Conservation (phyloP, 2,797 vertebrate species). For the Gymnocypris eckloni region DNA sequence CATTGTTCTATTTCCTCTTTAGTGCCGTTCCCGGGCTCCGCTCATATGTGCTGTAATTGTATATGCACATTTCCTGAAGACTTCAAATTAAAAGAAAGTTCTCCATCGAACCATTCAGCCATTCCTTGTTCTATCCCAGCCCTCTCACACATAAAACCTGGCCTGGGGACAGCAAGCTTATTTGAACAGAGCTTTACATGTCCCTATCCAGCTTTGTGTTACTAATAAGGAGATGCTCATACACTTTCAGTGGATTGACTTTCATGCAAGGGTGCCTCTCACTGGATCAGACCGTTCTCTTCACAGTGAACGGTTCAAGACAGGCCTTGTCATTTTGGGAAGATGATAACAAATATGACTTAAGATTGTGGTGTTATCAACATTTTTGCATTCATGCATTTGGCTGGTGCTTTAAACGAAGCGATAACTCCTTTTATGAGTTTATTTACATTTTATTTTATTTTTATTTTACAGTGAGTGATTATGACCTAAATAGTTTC, state of each 20-base stretch:
- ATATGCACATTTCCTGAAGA: slow-evolving; percentile 78
- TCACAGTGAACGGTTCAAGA: slow-evolving; percentile 71
- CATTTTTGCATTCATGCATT: background rate
- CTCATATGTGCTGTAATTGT: slow-evolving; percentile 81
- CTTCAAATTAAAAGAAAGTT: slow-evolving; percentile 83
- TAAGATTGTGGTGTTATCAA: slow-evolving; percentile 9
- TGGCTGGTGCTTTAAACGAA: background rate
- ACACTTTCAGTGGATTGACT: slow-evolving; percentile 79
- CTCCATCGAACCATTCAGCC: slow-evolving; percentile 73
- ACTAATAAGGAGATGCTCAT: slow-evolving; percentile 82
- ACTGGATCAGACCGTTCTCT: slow-evolving; percentile 73
- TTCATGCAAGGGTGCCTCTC: slow-evolving; percentile 77
- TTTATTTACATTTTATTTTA: background rate
- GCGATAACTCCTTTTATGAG: background rate
- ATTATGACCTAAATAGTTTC: background rate
- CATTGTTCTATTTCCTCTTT: slow-evolving; percentile 63
- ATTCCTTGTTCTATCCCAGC: slow-evolving; percentile 58
- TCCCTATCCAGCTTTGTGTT: slow-evolving; percentile 70
- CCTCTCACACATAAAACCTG: slow-evolving; percentile 52
- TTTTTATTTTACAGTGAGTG: background rate
- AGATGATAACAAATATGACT: slow-evolving; percentile 37
- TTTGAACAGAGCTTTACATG: slow-evolving; percentile 60
- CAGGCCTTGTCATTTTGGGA: slow-evolving; percentile 61
- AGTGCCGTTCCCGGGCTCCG: slow-evolving; percentile 69
- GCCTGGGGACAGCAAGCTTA: slow-evolving; percentile 62